These are phyloP conservation scores for Agriopis marginaria DNA, from an alignment of 2,888 invertebrate genomes.

Conservation along the genomic window DNA sequence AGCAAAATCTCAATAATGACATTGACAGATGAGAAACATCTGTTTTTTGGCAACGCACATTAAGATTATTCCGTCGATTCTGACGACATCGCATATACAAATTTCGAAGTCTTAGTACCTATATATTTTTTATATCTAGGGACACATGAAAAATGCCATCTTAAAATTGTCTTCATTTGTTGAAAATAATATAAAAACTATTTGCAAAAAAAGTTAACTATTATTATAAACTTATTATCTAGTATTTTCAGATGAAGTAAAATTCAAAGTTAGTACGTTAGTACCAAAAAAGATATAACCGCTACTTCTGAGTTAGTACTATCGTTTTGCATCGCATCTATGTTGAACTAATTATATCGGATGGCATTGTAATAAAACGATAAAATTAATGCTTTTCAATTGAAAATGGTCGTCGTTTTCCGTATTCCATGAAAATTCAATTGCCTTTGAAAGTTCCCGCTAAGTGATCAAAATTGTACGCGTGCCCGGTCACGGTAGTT, in stretches of 20 bases:
- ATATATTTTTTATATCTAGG: too few species aligned
- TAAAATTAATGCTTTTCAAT: conserved; percentile 2
- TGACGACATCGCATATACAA: too few species aligned
- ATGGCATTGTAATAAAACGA: not conserved
- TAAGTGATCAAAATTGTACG: conserved; percentile 16
- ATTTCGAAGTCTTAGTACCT: too few species aligned
- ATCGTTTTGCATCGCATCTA: not conserved
- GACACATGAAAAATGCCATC: too few species aligned
- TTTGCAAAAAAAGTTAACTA: not conserved
- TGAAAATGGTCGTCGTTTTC: conserved; percentile 5
- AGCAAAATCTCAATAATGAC: too few species aligned
- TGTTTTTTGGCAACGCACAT: too few species aligned
- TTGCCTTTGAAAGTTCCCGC: conserved; percentile 9
- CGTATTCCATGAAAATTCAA: not conserved
- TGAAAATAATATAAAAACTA: too few species aligned
- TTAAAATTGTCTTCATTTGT: too few species aligned
- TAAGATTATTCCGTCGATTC: too few species aligned
- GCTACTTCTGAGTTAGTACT: not conserved
- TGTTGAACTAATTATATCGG: not conserved
- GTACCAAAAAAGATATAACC: too few species aligned
- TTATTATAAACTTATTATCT: not conserved
- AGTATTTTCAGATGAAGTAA: not conserved
- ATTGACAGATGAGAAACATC: too few species aligned
- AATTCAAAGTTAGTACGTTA: not conserved
- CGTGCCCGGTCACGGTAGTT: conserved; percentile 16